A percentile compares a stretch with the other conserved stretches of the same genome.
phyloP scores from a whole-genome alignment of 2,888 invertebrate genomes.

The Amblyjoppa proteus region DNA sequence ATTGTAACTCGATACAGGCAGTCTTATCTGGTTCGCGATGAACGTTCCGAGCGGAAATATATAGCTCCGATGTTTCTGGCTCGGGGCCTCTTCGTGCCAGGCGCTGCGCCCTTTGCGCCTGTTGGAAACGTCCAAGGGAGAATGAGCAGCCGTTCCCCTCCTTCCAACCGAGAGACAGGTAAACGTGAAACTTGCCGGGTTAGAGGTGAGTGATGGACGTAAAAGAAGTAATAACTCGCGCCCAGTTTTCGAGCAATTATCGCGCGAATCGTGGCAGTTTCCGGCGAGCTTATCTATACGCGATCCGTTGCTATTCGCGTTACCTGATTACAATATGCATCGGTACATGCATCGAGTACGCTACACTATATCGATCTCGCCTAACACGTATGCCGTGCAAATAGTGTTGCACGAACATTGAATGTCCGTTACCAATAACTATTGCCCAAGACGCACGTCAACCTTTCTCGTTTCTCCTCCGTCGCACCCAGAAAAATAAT shows the following conservation, averaged over 20 bases:
- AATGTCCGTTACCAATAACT: constrained; percentile 35
- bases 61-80: constrained; percentile 46
- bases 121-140: constrained; percentile 73
- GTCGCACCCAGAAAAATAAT: too few relatives aligned
- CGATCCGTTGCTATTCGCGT: constrained; percentile 17
- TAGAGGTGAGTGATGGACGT: constrained; percentile 79
- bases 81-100: constrained; percentile 80
- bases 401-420: constrained; percentile 27
- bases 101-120: constrained; percentile 76
- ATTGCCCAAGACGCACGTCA: constrained; percentile 25
- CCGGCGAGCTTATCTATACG: constrained; percentile 55
- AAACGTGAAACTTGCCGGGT: constrained; percentile 32
- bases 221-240: constrained; percentile 75
- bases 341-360: neutral
- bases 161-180: constrained; percentile 69
- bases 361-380: constrained; percentile 46
- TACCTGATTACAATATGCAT: constrained; percentile 34
- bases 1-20: constrained; percentile 41
- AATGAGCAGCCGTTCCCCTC: constrained; percentile 77
- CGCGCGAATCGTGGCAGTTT: constrained; percentile 66
- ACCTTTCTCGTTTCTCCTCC: constrained; percentile 39
- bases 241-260: constrained; percentile 71
- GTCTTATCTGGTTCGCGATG: constrained; percentile 54
- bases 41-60: constrained; percentile 42
- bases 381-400: neutral